phyloP scores from a whole-genome alignment of 2,797 vertebrate species.

The Triplophysa yarkandensis region DNA sequence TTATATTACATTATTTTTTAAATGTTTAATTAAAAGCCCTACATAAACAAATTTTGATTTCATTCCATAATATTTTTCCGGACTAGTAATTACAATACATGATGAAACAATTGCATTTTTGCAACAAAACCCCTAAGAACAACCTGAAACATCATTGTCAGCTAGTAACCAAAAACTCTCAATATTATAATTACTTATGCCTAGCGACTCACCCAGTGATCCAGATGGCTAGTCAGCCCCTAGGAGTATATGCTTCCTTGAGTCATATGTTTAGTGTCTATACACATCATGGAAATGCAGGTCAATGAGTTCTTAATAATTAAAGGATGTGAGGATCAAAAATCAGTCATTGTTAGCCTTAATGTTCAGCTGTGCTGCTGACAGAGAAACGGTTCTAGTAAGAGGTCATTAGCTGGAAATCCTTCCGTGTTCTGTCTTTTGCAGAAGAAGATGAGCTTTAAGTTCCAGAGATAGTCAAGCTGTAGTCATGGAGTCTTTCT shows the following conservation, averaged over 20 bases:
- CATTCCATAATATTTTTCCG: too few species aligned
- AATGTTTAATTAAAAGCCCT: too few species aligned
- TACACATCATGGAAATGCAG: neutral
- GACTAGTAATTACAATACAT: too few species aligned
- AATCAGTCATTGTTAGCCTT: neutral
- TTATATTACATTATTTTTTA: too few species aligned
- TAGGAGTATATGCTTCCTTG: neutral
- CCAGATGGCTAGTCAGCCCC: neutral
- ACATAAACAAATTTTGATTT: too few species aligned
- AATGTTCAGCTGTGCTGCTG: neutral
- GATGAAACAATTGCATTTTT: too few species aligned
- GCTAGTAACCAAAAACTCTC: too few species aligned
- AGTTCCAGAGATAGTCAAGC: slow-evolving; percentile 20
- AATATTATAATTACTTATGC: neutral
- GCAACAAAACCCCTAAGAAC: too few species aligned
- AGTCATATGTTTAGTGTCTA: neutral
- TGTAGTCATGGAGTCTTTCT: slow-evolving; percentile 37
- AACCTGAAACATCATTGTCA: too few species aligned
- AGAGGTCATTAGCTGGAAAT: slow-evolving; percentile 2
- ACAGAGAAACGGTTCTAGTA: slow-evolving; percentile 12
- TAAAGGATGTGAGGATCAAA: neutral
- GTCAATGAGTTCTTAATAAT: neutral
- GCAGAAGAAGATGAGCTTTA: neutral
- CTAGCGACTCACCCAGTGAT: neutral
- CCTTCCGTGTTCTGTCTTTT: slow-evolving; percentile 20